Conservation (phyloP, 2,113 vertebrate species). For the Crypturellus undulatus region DNA sequence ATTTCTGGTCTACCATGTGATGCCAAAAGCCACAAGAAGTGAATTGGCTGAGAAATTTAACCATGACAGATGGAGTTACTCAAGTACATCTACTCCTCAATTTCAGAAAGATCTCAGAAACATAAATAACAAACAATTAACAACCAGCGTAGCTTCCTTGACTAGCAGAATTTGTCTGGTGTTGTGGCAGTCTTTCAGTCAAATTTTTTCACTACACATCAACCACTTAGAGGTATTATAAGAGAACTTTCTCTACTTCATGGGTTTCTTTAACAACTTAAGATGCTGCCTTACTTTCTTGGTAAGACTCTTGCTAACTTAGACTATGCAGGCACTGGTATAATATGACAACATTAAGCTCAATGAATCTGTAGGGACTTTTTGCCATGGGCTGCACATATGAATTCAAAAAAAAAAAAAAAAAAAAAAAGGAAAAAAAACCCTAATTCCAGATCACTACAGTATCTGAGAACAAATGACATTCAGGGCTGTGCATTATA, state of each 20-base stretch:
- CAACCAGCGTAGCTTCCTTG: background rate
- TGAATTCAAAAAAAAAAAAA: background rate
- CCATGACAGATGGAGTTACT: background rate
- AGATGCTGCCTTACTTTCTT: background rate
- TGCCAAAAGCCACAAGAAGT: background rate
- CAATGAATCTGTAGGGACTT: background rate
- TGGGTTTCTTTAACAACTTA: background rate
- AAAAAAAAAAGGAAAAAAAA: background rate
- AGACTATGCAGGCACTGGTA: rapidly evolving
- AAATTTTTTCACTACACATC: background rate
- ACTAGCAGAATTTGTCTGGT: background rate
- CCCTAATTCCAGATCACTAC: background rate
- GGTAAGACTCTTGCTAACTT: background rate
- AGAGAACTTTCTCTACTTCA: background rate
- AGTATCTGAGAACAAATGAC: background rate
- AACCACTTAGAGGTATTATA: background rate
- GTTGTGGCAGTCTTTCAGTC: background rate
- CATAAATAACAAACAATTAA: background rate
- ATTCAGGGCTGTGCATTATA: background rate
- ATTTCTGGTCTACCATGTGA: background rate
- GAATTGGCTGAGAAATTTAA: background rate
- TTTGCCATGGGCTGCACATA: background rate
- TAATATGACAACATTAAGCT: background rate
- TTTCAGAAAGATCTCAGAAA: constrained; percentile 3
- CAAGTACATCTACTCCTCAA: background rate